Evolutionary conservation across 2,888 invertebrate genomes (phyloP).

Genomic region (Phorcus lineatus): DNA sequence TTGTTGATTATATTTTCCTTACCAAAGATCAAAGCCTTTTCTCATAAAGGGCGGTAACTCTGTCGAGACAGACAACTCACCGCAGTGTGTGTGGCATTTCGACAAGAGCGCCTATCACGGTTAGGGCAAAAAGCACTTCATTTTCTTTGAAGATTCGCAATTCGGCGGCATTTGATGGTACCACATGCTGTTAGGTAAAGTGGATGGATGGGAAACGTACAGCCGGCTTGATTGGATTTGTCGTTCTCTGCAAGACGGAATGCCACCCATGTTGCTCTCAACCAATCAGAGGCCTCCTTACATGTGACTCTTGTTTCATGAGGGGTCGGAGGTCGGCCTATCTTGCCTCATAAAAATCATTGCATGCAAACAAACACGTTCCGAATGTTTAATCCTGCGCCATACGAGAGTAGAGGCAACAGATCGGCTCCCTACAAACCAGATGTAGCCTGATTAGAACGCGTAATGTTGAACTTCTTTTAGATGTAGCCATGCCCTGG

Average conservation of each 20-base stretch:
- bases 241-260: not conserved
- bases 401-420: not conserved
- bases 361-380: conserved; percentile 4
- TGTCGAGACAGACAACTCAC: conserved; percentile 6
- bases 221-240: conserved; percentile 10
- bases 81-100: conserved; percentile 19
- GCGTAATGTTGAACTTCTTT: no score
- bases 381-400: not conserved
- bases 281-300: conserved; percentile 15
- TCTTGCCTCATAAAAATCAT: conserved; percentile 12
- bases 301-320: conserved; percentile 14
- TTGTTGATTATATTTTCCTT: not conserved
- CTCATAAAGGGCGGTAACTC: conserved; percentile 14
- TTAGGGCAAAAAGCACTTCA: conserved; percentile 13
- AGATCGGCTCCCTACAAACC: no score
- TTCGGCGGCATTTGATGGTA: conserved; percentile 17
- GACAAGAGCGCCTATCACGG: conserved; percentile 2
- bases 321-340: conserved; percentile 2
- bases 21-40: not conserved
- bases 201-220: not conserved
- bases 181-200: conserved; percentile 2
- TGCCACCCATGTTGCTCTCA: conserved; percentile 20
- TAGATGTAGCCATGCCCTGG: no score
- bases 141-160: conserved; percentile 18
- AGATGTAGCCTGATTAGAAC: no score